A percentile compares a stretch with the other conserved stretches of the same genome.
Evolutionary conservation across 2,888 invertebrate genomes (phyloP).

Genomic region (Selenia dentaria): DNA sequence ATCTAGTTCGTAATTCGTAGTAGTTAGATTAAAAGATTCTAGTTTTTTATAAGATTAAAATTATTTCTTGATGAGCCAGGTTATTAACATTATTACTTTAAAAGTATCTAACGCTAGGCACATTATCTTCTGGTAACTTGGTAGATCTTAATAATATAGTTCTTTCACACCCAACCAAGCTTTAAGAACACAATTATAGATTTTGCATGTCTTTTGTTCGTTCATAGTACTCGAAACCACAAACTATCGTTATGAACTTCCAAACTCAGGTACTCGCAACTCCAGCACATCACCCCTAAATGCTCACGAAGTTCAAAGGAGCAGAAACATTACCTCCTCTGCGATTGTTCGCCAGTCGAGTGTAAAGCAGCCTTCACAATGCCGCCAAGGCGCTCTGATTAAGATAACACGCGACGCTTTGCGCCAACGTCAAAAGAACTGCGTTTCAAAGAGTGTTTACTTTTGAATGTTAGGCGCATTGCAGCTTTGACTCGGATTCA

Average conservation of each 20-base stretch:
- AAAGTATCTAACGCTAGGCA: too few species aligned
- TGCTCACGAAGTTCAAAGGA: conserved; percentile 50
- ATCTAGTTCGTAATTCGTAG: too few species aligned
- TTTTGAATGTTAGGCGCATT: conserved; percentile 47
- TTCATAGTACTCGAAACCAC: not conserved
- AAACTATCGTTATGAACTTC: too few species aligned
- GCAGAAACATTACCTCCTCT: conserved; percentile 62
- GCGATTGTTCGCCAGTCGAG: conserved; percentile 46
- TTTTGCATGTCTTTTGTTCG: not conserved
- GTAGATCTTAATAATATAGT: too few species aligned
- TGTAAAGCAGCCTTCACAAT: conserved; percentile 61
- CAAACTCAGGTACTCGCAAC: too few species aligned
- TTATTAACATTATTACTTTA: too few species aligned
- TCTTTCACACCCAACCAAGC: not conserved
- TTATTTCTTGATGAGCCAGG: too few species aligned
- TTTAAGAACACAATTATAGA: not conserved
- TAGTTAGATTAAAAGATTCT: too few species aligned
- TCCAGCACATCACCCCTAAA: conserved; percentile 13
- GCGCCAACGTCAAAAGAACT: conserved; percentile 49
- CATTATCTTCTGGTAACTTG: too few species aligned
- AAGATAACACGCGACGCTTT: conserved; percentile 67
- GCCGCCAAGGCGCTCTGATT: conserved; percentile 63
- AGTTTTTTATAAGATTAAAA: too few species aligned
- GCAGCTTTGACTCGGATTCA: conserved; percentile 29
- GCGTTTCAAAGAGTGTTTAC: conserved; percentile 57